Evolutionary conservation across 2,113 vertebrate genomes (phyloP), one percentile per base, ranked within the genome.

Genomic region (Dolichotis patagonum): DNA sequence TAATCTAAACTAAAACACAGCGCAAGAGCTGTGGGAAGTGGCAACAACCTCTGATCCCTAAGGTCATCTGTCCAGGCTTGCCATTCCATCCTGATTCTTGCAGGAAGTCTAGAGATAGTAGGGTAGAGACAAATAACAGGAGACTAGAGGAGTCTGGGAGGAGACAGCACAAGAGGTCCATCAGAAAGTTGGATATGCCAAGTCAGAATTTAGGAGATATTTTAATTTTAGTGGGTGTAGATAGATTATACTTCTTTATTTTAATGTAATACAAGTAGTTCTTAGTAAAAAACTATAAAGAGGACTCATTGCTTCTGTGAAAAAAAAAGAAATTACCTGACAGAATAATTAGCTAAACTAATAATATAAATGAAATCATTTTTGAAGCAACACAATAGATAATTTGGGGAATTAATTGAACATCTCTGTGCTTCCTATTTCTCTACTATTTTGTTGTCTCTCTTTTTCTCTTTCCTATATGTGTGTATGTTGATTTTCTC

Each of bases 21-120:
- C 35, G 2, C 24, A 63, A 69, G 24, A 11, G 0, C 12, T 67
- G 7, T 4, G 24, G 49, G 2, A 24, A 17, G 8, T 0, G 11
- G 6, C 14, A 3, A 2, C 7, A 9, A 32, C 17, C 11, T 86
- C 20, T 38, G 6, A 35, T 0, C 22, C 16, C 46, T 49, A 43
- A 20, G 16, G 3, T 20, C 32, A 38, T 2, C 24, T 0, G 5
- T 35, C 2, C 4, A 67, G 19, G 24, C 58, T 19, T 30, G 43
- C 9, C 22, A 30, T 16, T 92, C 49, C 35, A 46, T 16, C 3
- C 1, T 75, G 71, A 30, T 11, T 65, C 7, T 13, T 22, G 7
- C 49, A 5, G 26, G 8, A 12, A 26, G 7, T 9, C 4, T 1
- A 30, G 49, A 65, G 17, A 1, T 24, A 16, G 56, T 2, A 35